Conservation (phyloP, 2,888 invertebrate genomes). For the Ditula angustiorana region DNA sequence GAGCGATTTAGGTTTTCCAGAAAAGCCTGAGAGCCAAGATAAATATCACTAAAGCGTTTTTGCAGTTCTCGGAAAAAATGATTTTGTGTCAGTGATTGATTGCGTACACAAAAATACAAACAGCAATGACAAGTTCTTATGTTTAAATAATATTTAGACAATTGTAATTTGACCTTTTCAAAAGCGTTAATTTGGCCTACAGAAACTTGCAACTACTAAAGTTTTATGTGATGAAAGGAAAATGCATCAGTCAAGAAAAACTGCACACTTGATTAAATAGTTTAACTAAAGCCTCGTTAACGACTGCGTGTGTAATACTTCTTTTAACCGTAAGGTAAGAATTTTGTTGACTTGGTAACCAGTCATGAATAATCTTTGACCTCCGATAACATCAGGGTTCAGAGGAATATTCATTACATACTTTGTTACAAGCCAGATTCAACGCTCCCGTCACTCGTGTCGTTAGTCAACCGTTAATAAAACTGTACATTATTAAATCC, state of each 20-base stretch:
- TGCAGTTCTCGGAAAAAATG: too few relatives aligned
- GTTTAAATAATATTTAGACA: too few relatives aligned
- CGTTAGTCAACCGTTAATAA: slow-evolving; percentile 45
- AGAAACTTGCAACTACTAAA: background rate
- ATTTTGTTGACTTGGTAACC: background rate
- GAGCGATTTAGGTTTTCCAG: background rate
- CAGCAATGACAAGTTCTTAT: too few relatives aligned
- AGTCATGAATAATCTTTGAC: background rate
- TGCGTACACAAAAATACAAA: background rate
- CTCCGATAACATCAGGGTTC: background rate
- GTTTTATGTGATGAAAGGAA: too few relatives aligned
- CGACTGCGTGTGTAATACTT: too few relatives aligned
- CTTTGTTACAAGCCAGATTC: background rate
- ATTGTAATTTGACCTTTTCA: too few relatives aligned
- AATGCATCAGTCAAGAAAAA: too few relatives aligned
- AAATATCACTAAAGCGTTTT: too few relatives aligned
- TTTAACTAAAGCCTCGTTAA: too few relatives aligned
- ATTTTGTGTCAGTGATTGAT: background rate
- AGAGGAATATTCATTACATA: background rate
- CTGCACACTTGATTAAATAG: too few relatives aligned
- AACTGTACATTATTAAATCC: slow-evolving; percentile 53
- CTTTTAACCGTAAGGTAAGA: too few relatives aligned
- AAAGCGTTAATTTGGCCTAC: too few relatives aligned
- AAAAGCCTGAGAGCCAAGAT: background rate
- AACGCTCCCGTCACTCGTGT: slow-evolving; percentile 39